Base-by-base conservation (phyloP, 2,113 vertebrate species). In the Caranx ignobilis region DNA sequence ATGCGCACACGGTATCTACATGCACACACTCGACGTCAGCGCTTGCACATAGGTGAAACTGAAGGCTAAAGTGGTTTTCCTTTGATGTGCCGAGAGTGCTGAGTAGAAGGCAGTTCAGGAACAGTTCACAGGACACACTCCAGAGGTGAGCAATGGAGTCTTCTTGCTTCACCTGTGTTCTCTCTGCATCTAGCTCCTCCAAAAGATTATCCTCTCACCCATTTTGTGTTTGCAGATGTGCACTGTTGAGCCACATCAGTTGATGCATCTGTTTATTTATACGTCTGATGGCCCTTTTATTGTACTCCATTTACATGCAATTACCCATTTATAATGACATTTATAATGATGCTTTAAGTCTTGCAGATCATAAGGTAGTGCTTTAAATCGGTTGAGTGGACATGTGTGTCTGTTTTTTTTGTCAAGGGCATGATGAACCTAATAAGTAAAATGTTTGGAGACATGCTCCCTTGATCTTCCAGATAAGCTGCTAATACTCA, bases 81-180 rank as follows among this genome's bases (percentile, higher is more conserved):
- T 92, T 89, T 92, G 92, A 90, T 92, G 70, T 89, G 34, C 80
- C 3, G 65, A 62, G 64, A 77, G 61, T 21, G 47, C 50, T 16
- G 50, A 82, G 77, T 35, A 75, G 71, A 78, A 72, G 26, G 57
- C 76, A 75, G 94, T 93, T 94, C 92, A 93, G 81, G 80, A 81
- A 86, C 83, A 93, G 91, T 93, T 93, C 91, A 93, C 72, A 69
- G 86, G 89, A 89, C 79, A 90, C 86, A 90, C 86, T 88, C 74
- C 75, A 83, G 52, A 82, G 81, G 84, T 71, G 52, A 85, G 72
- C 84, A 76, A 74, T 89, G 87, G 67, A 63, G 84, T 85, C 75
- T 83, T 75, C 86, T 86, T 81, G 90, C 92, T 89, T 89, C 84
- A 87, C 82, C 83, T 85, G 79, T 66, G 83, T 88, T 72, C 71